These are phyloP conservation scores for Malurus elegans DNA, from an alignment of 2,113 vertebrate genomes.

Conservation along the genomic window DNA sequence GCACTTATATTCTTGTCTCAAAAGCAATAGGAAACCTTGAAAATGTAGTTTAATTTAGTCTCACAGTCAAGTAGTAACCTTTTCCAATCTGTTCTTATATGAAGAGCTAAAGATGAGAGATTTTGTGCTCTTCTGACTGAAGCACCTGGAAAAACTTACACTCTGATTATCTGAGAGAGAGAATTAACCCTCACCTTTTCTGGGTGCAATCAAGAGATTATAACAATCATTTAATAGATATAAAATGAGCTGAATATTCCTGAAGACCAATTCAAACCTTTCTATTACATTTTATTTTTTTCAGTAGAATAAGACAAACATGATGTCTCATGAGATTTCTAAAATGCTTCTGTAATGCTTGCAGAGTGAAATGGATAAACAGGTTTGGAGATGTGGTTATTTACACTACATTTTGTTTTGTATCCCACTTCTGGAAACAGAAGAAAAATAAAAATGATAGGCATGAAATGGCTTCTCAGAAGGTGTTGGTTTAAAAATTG, in stretches of 20 bases:
- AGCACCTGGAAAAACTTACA: neutral
- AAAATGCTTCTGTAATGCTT: neutral
- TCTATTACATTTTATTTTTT: neutral
- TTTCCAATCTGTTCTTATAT: neutral
- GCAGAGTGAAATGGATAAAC: neutral
- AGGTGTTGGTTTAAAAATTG: neutral
- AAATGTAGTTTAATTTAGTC: neutral
- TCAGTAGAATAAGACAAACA: neutral
- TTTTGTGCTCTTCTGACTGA: neutral
- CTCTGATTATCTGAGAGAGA: neutral
- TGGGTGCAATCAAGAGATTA: neutral
- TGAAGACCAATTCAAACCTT: neutral
- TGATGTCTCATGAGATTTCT: neutral
- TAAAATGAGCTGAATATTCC: neutral
- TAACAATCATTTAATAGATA: neutral
- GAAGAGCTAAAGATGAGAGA: neutral
- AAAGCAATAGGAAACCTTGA: neutral
- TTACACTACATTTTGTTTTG: neutral
- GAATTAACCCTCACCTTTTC: neutral
- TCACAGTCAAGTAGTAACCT: slow-evolving; percentile 1
- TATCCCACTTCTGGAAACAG: neutral
- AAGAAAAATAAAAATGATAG: neutral
- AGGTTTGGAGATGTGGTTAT: neutral
- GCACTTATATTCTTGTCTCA: neutral
- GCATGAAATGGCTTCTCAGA: neutral